Evolutionary conservation across 2,888 invertebrate species (phyloP).

Genomic region (Lamellibrachia satsuma): DNA sequence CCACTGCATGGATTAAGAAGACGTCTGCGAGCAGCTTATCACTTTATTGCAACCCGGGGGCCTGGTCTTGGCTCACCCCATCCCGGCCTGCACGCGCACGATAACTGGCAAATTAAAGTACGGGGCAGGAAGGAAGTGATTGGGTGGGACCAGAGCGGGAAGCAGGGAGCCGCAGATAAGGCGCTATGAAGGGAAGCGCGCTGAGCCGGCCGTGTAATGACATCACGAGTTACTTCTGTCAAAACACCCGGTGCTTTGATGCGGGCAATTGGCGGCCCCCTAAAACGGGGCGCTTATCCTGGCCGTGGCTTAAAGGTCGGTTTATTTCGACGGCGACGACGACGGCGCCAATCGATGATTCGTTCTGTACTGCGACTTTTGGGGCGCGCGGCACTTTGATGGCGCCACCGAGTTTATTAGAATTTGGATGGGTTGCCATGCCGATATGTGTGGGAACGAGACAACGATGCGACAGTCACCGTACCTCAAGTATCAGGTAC

Average conservation of each 20-base stretch:
- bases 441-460: neutral
- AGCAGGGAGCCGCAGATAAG: neutral
- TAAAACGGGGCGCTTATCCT: neutral
- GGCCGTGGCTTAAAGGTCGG: neutral
- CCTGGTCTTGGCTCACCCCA: neutral
- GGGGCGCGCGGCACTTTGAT: neutral
- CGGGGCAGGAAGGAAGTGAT: neutral
- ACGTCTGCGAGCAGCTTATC: neutral
- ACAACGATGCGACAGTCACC: neutral
- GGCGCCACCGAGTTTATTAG: neutral
- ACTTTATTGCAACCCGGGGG: neutral
- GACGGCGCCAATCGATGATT: neutral
- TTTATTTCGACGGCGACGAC: neutral
- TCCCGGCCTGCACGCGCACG: neutral
- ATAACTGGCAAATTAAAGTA: neutral
- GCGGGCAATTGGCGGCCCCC: neutral
- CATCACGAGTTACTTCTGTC: neutral
- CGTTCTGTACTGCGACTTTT: neutral
- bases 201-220: neutral
- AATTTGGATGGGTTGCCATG: neutral
- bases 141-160: neutral
- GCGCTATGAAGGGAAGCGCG: neutral
- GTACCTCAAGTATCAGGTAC: neutral
- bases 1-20: neutral
- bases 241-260: neutral